Evolutionary conservation across 2,888 invertebrate genomes (phyloP).

Genomic region (Rotaria sp.): DNA sequence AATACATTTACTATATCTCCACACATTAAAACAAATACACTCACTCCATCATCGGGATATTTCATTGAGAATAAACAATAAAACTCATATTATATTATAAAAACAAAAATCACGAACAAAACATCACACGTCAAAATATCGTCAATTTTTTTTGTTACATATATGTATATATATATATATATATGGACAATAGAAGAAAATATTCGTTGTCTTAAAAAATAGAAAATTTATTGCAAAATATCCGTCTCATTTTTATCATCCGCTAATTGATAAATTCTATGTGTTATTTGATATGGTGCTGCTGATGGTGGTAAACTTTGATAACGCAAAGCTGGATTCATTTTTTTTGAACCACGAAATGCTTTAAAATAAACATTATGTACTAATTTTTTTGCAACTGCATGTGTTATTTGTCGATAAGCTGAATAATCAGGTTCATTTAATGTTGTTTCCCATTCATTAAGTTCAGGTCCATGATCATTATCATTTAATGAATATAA

Average conservation of each 20-base stretch:
- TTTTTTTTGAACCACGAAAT: slow-evolving; percentile 25
- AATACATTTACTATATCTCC: not conserved
- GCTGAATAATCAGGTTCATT: slow-evolving; percentile 17
- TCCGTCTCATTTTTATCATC: not conserved
- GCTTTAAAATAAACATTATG: slow-evolving; percentile 26
- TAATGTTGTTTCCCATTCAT: slow-evolving; percentile 17
- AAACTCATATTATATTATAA: not conserved
- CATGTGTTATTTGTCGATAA: slow-evolving; percentile 24
- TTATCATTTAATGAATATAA: not conserved
- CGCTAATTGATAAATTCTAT: not conserved
- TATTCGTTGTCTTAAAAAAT: not conserved
- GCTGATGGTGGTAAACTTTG: not conserved
- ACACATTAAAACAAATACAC: not conserved
- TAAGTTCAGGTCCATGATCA: not conserved
- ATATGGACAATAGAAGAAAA: not conserved
- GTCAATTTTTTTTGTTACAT: not conserved
- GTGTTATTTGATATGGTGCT: not conserved
- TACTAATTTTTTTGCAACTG: not conserved
- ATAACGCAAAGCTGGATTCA: not conserved
- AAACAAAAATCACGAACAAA: slow-evolving; percentile 13
- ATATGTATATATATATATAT: not conserved
- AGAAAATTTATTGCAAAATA: not conserved
- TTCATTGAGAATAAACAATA: not conserved
- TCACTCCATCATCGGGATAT: not conserved
- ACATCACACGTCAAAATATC: not conserved